A percentile compares a stretch with the other conserved stretches of the same genome.
These are phyloP conservation scores for Sinocyclocheilus grahami DNA, from an alignment of 2,113 vertebrate species.

Conservation along the genomic window DNA sequence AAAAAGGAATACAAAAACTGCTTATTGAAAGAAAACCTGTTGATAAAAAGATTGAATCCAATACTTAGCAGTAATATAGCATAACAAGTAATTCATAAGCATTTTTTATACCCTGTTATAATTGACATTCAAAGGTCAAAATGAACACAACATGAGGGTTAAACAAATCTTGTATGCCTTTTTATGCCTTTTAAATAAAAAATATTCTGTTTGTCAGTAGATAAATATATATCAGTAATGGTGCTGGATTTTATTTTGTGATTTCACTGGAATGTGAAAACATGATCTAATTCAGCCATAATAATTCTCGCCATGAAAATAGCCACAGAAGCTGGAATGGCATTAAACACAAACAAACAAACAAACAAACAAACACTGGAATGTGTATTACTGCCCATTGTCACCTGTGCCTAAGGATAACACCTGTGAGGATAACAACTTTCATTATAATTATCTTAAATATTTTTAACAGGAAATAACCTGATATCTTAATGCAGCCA, in stretches of 20 bases:
- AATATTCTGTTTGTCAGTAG: too few relatives aligned
- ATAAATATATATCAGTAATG: not conserved
- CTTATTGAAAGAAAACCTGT: not conserved
- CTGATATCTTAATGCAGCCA: not conserved
- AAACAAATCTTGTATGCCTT: not conserved
- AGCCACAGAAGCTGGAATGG: too few relatives aligned
- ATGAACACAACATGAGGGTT: too few relatives aligned
- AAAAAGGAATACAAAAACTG: not conserved
- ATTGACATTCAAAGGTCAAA: too few relatives aligned
- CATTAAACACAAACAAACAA: too few relatives aligned
- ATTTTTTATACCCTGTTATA: too few relatives aligned
- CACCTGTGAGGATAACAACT: not conserved
- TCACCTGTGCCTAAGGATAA: not conserved
- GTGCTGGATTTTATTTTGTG: not conserved
- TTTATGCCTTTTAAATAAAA: not conserved
- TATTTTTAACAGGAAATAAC: not conserved
- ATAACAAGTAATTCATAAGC: not conserved
- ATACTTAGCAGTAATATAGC: not conserved
- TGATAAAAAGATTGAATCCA: not conserved
- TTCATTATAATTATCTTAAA: not conserved
- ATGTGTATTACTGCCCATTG: not conserved
- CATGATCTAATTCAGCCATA: too few relatives aligned
- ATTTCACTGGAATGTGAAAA: not conserved
- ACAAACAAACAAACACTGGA: too few relatives aligned
- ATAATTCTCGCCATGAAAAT: too few relatives aligned